These are phyloP conservation scores for Akabosia matsudoensis DNA, from an alignment of 1,140 invertebrate species.

Conservation along the genomic window DNA sequence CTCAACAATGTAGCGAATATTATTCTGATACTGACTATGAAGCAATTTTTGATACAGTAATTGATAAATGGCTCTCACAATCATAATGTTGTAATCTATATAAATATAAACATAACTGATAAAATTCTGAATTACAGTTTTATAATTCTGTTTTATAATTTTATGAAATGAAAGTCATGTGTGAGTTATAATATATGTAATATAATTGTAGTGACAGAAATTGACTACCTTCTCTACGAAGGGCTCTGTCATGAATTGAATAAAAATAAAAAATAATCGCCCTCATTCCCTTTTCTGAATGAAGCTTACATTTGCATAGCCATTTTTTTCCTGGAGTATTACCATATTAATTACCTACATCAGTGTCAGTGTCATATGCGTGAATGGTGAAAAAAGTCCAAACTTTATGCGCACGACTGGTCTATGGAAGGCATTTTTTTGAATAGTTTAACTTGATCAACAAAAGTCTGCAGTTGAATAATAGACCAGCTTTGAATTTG, in stretches of 20 bases:
- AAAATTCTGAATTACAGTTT: background rate
- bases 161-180: background rate
- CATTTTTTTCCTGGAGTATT: background rate
- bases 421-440: background rate
- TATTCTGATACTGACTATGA: background rate
- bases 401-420: background rate
- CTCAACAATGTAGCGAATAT: background rate
- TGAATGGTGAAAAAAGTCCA: background rate
- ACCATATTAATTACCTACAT: too few relatives aligned
- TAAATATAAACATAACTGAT: background rate
- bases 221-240: too few relatives aligned
- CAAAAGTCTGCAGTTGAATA: background rate
- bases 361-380: background rate
- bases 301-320: background rate
- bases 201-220: too few relatives aligned
- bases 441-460: too few relatives aligned
- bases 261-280: too few relatives aligned
- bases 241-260: too few relatives aligned
- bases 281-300: background rate
- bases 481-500: background rate
- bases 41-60: background rate
- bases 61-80: background rate
- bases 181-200: background rate
- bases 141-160: background rate
- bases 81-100: background rate